Percentiles rank a stretch among this genome's conserved stretches.
Evolutionary conservation across 2,888 invertebrate genomes (phyloP).

Genomic region (Theretra japonica): DNA sequence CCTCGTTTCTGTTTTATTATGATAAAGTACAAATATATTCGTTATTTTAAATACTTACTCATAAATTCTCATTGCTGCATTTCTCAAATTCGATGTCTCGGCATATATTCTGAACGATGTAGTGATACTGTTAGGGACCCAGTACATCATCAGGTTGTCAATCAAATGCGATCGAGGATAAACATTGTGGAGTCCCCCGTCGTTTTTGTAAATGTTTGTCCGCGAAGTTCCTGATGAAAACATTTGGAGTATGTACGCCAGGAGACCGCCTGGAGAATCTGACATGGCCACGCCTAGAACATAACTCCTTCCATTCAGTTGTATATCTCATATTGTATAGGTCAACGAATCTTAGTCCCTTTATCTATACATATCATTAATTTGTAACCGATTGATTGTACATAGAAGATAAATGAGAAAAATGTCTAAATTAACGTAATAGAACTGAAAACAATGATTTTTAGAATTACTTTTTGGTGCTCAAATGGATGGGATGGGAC

Average conservation of each 20-base stretch:
- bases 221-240: slow-evolving; percentile 89
- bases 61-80: slow-evolving; percentile 52
- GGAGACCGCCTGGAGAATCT: slow-evolving; percentile 90
- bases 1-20: not conserved
- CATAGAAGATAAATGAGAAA: no score
- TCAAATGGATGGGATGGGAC: no score
- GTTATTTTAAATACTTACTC: slow-evolving; percentile 53
- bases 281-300: slow-evolving; percentile 85
- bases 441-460: no score
- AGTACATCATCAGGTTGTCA: slow-evolving; percentile 87
- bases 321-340: not conserved
- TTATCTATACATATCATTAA: no score
- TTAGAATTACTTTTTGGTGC: no score
- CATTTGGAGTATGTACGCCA: slow-evolving; percentile 91
- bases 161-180: slow-evolving; percentile 87
- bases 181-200: slow-evolving; percentile 86
- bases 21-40: not conserved
- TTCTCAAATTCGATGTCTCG: slow-evolving; percentile 73
- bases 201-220: slow-evolving; percentile 48
- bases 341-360: not conserved
- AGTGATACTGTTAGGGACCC: slow-evolving; percentile 88
- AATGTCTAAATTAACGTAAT: no score
- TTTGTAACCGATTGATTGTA: no score
- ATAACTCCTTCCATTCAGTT: slow-evolving; percentile 28
- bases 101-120: slow-evolving; percentile 86